Evolutionary conservation across 1,140 invertebrate species (phyloP).

Genomic region (Macrosteles quadrilineatus): DNA sequence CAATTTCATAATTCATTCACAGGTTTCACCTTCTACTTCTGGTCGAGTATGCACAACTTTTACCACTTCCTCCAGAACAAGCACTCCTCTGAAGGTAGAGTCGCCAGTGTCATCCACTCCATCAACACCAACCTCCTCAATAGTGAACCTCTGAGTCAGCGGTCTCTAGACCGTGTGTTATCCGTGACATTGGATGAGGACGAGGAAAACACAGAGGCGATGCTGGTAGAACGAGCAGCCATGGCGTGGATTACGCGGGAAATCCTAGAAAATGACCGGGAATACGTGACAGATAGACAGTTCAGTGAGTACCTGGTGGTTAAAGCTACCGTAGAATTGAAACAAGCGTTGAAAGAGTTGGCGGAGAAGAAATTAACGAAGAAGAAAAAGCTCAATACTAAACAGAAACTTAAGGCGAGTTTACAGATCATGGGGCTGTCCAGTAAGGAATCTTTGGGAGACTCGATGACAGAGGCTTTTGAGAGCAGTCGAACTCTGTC

Average conservation of each 20-base stretch:
- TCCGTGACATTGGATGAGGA: neutral
- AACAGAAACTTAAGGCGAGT: slow-evolving; percentile 1
- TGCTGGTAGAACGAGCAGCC: neutral
- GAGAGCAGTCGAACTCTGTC: neutral
- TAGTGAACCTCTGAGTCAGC: too few relatives aligned
- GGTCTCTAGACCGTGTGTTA: neutral
- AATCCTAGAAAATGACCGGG: neutral
- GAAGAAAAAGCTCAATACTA: neutral
- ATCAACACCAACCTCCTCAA: too few relatives aligned
- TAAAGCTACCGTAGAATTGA: neutral
- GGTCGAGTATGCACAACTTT: slow-evolving; percentile 6
- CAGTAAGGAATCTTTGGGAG: neutral
- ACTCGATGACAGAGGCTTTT: neutral
- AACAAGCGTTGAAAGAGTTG: neutral
- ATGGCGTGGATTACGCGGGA: slow-evolving; percentile 14
- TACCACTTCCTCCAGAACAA: neutral
- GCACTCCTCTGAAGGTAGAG: neutral
- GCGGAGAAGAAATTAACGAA: neutral
- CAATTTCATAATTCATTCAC: too few relatives aligned
- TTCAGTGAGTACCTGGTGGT: slow-evolving; percentile 1
- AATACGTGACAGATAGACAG: slow-evolving; percentile 6
- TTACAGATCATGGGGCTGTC: neutral
- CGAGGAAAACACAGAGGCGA: neutral
- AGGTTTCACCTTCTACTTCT: neutral
- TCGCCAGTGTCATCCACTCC: neutral